A percentile compares a stretch with the other conserved stretches of the same genome.
phyloP scores from a whole-genome alignment of 2,113 vertebrate genomes.

The Python bivittatus region DNA sequence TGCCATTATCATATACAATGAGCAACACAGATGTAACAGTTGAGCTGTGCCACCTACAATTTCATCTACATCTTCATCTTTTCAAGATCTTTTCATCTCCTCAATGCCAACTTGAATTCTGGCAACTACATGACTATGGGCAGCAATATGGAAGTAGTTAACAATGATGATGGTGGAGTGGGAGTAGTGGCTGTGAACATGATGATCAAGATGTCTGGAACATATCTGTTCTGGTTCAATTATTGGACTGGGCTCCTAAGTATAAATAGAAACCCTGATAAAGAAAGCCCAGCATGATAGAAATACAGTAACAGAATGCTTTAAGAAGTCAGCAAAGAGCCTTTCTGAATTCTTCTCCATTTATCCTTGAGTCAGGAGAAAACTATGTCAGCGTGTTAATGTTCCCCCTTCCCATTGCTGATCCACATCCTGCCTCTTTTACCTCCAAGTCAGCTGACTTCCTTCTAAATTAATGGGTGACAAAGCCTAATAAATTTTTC shows the following conservation, averaged over 20 bases:
- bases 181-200: too few relatives aligned
- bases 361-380: neutral
- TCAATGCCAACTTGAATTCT: neutral
- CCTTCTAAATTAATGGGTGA: neutral
- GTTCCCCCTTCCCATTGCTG: neutral
- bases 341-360: slow-evolving; percentile 50
- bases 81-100: too few relatives aligned
- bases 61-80: neutral
- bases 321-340: slow-evolving; percentile 66
- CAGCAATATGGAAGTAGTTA: neutral
- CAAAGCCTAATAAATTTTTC: neutral
- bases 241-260: neutral
- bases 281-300: neutral
- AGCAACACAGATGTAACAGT: neutral
- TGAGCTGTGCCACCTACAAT: neutral
- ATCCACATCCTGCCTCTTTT: neutral
- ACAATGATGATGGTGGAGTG: neutral
- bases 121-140: neutral
- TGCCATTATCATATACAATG: neutral
- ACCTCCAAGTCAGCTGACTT: neutral
- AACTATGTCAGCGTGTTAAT: neutral
- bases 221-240: neutral
- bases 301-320: slow-evolving; percentile 53
- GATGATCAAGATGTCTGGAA: too few relatives aligned
- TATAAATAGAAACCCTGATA: neutral